phyloP scores from a whole-genome alignment of 2,888 invertebrate species.

The Entomobrya proxima region DNA sequence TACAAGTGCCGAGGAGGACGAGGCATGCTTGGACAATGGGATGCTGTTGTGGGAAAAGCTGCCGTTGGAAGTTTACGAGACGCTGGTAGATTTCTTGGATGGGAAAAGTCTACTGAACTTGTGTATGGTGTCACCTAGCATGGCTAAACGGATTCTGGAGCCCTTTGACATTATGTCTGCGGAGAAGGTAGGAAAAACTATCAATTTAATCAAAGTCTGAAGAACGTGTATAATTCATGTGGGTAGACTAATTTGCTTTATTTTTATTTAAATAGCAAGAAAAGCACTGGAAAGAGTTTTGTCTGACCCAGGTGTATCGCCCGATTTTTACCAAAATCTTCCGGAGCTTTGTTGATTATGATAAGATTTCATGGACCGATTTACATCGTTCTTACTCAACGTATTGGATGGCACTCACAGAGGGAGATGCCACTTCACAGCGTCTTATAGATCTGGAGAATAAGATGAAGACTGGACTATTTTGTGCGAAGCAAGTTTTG shows the following conservation, averaged over 20 bases:
- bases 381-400: not conserved
- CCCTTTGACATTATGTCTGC: not conserved
- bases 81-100: constrained; percentile 26
- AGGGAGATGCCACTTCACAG: not conserved
- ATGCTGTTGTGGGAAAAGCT: constrained; percentile 13
- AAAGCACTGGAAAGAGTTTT: not conserved
- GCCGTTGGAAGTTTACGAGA: constrained; percentile 52
- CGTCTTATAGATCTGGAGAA: not conserved
- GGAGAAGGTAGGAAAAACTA: not conserved
- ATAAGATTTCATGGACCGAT: constrained; percentile 1
- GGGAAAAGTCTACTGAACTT: constrained; percentile 22
- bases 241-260: not conserved
- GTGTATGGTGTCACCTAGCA: not conserved
- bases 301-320: constrained; percentile 10
- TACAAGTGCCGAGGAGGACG: too few relatives aligned
- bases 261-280: constrained; percentile 23
- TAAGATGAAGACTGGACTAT: constrained; percentile 9
- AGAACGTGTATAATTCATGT: not conserved
- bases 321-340: constrained; percentile 7
- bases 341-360: not conserved
- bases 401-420: not conserved
- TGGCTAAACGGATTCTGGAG: not conserved
- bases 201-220: not conserved
- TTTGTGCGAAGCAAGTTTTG: not conserved
- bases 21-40: too few relatives aligned